A percentile compares a stretch with the other conserved stretches of the same genome.
phyloP scores from a whole-genome alignment of 2,888 invertebrate species.

The Xanthia icteritia region DNA sequence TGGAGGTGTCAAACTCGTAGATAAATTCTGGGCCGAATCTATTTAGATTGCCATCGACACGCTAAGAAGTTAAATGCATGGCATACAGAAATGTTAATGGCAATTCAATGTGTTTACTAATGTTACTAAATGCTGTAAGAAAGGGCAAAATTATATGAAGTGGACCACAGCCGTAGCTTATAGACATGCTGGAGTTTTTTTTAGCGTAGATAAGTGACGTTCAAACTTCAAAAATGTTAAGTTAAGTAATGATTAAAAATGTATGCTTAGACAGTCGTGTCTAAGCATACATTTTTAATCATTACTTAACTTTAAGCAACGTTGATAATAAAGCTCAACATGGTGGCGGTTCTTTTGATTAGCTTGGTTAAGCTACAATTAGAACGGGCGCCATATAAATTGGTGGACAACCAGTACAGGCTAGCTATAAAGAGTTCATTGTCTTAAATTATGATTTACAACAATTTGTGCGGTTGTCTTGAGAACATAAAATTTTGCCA shows the following conservation, averaged over 20 bases:
- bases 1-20: no score
- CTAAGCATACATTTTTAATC: no score
- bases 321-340: neutral
- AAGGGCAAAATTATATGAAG: neutral
- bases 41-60: no score
- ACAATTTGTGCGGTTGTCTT: conserved; percentile 7
- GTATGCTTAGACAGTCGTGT: no score
- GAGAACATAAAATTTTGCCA: neutral
- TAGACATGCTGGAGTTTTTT: neutral
- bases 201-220: no score
- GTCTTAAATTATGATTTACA: conserved; percentile 25
- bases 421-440: neutral
- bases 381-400: conserved; percentile 43
- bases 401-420: conserved; percentile 13
- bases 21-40: no score
- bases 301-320: no score
- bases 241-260: no score
- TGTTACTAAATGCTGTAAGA: neutral
- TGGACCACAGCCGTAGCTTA: neutral
- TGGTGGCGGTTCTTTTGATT: conserved; percentile 30
- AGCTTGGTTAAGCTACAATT: conserved; percentile 37
- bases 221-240: no score
- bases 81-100: no score
- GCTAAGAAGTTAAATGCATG: no score
- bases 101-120: no score